Base-by-base conservation (phyloP, 2,113 vertebrate genomes). In the Kryptolebias marmoratus region DNA sequence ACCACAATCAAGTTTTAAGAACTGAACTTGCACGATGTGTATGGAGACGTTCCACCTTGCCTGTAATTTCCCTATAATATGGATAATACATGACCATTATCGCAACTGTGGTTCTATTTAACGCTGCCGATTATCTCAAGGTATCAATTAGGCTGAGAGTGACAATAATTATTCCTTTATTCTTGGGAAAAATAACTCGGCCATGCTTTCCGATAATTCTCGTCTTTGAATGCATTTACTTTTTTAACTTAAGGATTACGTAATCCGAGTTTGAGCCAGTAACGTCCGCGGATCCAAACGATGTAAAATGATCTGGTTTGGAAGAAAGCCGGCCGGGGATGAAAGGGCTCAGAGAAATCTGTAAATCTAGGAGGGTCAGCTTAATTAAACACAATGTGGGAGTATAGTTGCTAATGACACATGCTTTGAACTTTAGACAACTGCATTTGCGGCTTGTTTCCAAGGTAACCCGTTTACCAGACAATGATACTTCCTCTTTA, bases 391-490 rank as follows among this genome's bases (percentile, higher is more conserved):
- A 53, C 4, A 76, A 79, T 39, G 67, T 42, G 44, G 32, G 22
- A 54, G 59, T 44, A 32, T 14, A 39, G 39, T 10, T 65, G 58
- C 71, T 75, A 83, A 57, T 75, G 73, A 27, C 64, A 53, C n/a
- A 42, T 59, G 39, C 70, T 82, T 78, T 73, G 66, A 83, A 71
- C 64, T 59, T 56, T 27, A 59, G 16, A 75, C 59, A 71, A n/a
- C 1, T 58, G 30, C 18, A 54, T 56, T 58, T 11, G 6, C 7
- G 44, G 64, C 78, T 73, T 68, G 85, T 89, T 89, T 87, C 85
- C 85, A 85, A 54, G 79, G 83, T 75, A 85, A 87, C 80, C 55
- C 39, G 44, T 75, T 54, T 12, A 77, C 52, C 39, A 68, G 66
- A 28, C 57, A 36, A 44, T 32, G 31, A 39, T 63, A 42, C 28